Evolutionary conservation across 2,888 invertebrate genomes (phyloP).

Genomic region (Automeris io): DNA sequence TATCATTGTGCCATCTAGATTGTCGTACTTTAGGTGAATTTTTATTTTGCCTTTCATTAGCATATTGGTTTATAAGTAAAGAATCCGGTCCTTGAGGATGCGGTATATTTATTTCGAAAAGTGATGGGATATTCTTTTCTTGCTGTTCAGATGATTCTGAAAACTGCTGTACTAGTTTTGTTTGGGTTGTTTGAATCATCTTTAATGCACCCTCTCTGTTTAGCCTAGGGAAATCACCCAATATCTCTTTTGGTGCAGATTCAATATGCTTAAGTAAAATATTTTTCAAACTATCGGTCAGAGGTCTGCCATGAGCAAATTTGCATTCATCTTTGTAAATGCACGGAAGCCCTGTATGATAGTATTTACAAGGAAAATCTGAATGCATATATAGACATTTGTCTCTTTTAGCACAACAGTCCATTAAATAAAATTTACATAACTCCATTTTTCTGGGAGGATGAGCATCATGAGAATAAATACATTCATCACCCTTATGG

Average conservation of each 20-base stretch:
- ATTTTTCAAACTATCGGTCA: constrained; percentile 86
- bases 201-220: constrained; percentile 85
- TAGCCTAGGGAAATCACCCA: constrained; percentile 92
- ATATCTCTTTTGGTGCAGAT: constrained; percentile 92
- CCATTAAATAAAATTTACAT: constrained; percentile 97
- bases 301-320: constrained; percentile 92
- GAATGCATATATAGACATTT: constrained; percentile 97
- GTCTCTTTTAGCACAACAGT: constrained; percentile 95
- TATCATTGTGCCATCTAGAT: constrained; percentile 70
- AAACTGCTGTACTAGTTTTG: constrained; percentile 62
- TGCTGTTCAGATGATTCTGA: constrained; percentile 45
- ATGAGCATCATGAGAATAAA: constrained; percentile 89
- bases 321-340: constrained; percentile 90
- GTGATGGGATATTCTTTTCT: constrained; percentile 59
- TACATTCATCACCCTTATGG: constrained; percentile 89
- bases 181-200: constrained; percentile 69
- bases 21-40: constrained; percentile 66
- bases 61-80: constrained; percentile 41
- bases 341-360: constrained; percentile 94
- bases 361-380: constrained; percentile 98
- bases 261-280: constrained; percentile 86
- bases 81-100: constrained; percentile 48
- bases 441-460: constrained; percentile 93
- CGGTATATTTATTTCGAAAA: constrained; percentile 67
- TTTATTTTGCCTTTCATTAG: constrained; percentile 56